These are phyloP conservation scores for Campoletis raptor DNA, from an alignment of 2,888 invertebrate species.

Conservation along the genomic window DNA sequence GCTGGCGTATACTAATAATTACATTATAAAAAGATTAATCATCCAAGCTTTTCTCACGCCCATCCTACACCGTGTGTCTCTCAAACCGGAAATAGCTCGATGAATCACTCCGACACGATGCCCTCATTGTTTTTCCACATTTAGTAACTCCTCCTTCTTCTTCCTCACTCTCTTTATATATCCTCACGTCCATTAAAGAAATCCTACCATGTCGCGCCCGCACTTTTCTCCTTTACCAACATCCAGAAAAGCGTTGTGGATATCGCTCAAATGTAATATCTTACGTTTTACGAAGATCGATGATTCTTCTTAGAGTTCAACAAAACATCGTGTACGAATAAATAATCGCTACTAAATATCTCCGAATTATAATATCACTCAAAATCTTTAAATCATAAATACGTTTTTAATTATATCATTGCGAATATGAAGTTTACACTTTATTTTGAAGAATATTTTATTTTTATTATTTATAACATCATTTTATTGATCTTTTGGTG, in stretches of 20 bases:
- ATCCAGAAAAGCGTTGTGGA: not conserved
- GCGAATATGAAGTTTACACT: not conserved
- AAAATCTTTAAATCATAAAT: not conserved
- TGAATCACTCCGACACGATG: slow-evolving; percentile 31
- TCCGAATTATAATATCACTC: not conserved
- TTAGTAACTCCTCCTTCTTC: not conserved
- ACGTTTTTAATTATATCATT: not conserved
- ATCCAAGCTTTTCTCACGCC: slow-evolving; percentile 26
- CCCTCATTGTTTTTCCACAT: slow-evolving; percentile 6
- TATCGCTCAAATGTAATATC: slow-evolving; percentile 7
- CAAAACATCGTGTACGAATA: slow-evolving; percentile 3
- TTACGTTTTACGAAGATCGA: slow-evolving; percentile 2
- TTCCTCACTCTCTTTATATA: not conserved
- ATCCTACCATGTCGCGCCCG: slow-evolving; percentile 3
- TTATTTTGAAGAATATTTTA: not conserved
- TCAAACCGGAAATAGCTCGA: slow-evolving; percentile 22
- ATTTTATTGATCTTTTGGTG: not conserved
- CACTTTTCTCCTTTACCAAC: not conserved
- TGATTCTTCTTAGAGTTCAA: not conserved
- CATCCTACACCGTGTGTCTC: not conserved
- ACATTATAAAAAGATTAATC: slow-evolving; percentile 50
- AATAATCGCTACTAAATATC: not conserved
- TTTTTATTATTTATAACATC: not conserved
- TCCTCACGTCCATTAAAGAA: slow-evolving; percentile 19
- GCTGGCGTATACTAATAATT: slow-evolving; percentile 42